A percentile compares a stretch with the other conserved stretches of the same genome.
Conservation (phyloP, 2,113 vertebrate species). For the Actenoides lindsayi region DNA sequence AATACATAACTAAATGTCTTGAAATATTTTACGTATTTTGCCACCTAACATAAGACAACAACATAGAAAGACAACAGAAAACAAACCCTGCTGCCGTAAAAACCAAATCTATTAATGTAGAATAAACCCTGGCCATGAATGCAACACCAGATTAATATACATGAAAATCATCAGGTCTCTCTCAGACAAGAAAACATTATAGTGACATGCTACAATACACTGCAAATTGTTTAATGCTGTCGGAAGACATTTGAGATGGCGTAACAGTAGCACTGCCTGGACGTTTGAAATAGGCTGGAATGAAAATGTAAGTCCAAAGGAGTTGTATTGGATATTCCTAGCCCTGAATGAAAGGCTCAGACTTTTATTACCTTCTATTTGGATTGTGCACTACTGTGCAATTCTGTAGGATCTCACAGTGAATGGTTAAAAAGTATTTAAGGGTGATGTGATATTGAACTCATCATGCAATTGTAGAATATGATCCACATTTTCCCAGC, state of each 20-base stretch:
- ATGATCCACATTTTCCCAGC: not conserved
- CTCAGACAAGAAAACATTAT: not conserved
- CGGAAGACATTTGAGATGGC: not conserved
- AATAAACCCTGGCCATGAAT: not conserved
- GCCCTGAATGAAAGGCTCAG: not conserved
- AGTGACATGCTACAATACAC: not conserved
- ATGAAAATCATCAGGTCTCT: not conserved
- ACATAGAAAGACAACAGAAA: not conserved
- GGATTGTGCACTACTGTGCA: not conserved
- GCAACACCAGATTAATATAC: not conserved
- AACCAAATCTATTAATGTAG: not conserved
- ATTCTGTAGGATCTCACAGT: not conserved
- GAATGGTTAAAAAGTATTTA: not conserved
- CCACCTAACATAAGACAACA: not conserved
- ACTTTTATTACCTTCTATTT: not conserved
- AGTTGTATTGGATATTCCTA: not conserved
- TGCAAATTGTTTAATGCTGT: not conserved
- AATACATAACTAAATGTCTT: not conserved
- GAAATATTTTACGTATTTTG: not conserved
- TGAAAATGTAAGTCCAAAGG: not conserved
- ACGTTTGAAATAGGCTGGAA: not conserved
- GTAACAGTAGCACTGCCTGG: not conserved
- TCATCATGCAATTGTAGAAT: not conserved
- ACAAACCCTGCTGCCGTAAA: not conserved
- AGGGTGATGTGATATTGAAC: not conserved